Base-by-base conservation (phyloP, 2,888 invertebrate species). In the Watsonalla cultraria region DNA sequence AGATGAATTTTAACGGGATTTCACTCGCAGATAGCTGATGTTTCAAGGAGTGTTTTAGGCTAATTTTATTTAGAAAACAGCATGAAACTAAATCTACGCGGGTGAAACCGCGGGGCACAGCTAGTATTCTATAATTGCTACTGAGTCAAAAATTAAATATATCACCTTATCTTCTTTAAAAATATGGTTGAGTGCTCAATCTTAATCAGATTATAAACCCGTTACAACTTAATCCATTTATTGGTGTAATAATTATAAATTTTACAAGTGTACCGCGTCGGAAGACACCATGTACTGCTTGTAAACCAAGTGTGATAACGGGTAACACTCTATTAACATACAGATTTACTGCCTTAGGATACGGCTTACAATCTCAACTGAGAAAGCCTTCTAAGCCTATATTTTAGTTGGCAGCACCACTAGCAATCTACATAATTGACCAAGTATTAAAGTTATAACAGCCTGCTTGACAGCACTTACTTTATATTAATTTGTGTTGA, bases 261-360 rank as follows among this genome's bases (percentile, higher is more conserved):
- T 72, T 73, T 60, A 76, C 76, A 70, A 67, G 72, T 72, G 60
- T 67, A 73, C 74, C 62, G 61, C 51, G 62, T 54, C 55, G 54
- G 49, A 13, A 15, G 49, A 49, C 50, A 50, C 65, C 62, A 52
- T 72, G 64, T 66, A 69, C 55, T 66, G 62, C 56, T 74, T 70
- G 74, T 71, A 66, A 62, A 72, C 68, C 65, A 66, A 74, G 65
- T 64, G 65, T 59, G 66, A 67, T 77, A 76, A 66, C 68, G 61
- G 61, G 54, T 58, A 55, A 59, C 60, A 57, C 61, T 65, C 62
- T 55, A 76, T 82, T 82, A 74, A 72, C 77, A 81, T 81, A 66
- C 62, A 76, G 76, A 72, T 72, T 68, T 69, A 60, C 65, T 47
- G 49, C 49, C 14, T 14, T 37, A 15, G 49, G 37, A 11, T 49